Base-by-base conservation (phyloP, 2,888 invertebrate species). In the Drymonia ruficornis region DNA sequence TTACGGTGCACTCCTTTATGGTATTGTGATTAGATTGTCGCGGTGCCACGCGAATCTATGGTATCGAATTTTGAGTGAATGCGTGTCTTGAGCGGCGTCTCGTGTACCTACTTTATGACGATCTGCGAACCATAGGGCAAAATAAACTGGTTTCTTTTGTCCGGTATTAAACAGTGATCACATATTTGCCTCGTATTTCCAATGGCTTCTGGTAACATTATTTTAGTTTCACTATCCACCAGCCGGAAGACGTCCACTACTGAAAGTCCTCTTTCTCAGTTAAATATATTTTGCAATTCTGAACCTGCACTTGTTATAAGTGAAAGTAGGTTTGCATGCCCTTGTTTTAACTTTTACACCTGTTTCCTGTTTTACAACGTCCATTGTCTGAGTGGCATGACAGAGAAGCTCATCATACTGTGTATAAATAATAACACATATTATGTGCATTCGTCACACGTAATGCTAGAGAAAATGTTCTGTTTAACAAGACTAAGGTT, bases 1-100 rank as follows among this genome's bases (percentile, higher is more conserved):
- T 87, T 87, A 88, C 86, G 80, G 83, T 84, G 80, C 83, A 85
- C 79, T 86, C 81, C 83, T 85, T 86, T 82, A 87, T 81, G 79
- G 81, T 80, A 84, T 82, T 86, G 81, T 84, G 86, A 86, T 86
- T 84, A 85, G 86, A 86, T 86, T 83, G 83, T 86, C 83, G 83
- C 78, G 76, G 71, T 71, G 76, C 75, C 77, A 75, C 78, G 76
- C 73, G 77, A 78, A 85, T 84, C 81, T 82, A 82, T 81, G 77
- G 77, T 79, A 84, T 85, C 77, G 81, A 85, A 84, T 81, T 84
- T 85, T 81, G 78, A 78, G 73, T 69, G 65, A 72, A 68, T 74
- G 76, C 75, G 70, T 74, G 67, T 71, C 70, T 71, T 61, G 59
- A 67, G 61, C 70, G 67, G 61, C 70, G 74, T 74, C 72, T 71